Conservation (phyloP, 2,113 vertebrate genomes). For the Lanius collurio region DNA sequence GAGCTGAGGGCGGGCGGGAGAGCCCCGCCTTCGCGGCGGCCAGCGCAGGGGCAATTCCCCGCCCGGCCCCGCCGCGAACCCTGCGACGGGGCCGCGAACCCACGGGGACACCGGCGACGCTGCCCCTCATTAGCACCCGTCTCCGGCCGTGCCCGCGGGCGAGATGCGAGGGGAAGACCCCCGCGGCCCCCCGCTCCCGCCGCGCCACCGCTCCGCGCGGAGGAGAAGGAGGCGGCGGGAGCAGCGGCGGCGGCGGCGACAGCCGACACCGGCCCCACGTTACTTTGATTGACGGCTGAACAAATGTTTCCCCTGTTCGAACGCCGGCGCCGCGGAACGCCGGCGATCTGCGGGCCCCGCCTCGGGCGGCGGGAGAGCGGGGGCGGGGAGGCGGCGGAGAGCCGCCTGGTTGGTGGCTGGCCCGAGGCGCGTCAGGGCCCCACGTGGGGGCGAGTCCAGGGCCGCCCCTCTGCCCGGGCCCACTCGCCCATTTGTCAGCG, state of each 20-base stretch:
- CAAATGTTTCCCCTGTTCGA: slow-evolving; percentile 85
- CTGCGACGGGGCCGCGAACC: too few species aligned
- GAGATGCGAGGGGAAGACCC: slow-evolving; percentile 4
- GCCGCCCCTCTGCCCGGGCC: not conserved
- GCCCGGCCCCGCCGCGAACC: not conserved
- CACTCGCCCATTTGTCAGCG: slow-evolving; percentile 70
- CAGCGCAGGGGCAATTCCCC: not conserved
- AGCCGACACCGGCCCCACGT: slow-evolving; percentile 80
- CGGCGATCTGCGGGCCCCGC: slow-evolving; percentile 67
- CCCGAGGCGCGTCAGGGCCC: slow-evolving; percentile 9
- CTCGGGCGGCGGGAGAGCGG: slow-evolving; percentile 33
- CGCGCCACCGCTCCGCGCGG: slow-evolving; percentile 58
- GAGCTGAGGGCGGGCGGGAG: not conserved
- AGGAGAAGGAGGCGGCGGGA: not conserved
- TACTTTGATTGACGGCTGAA: slow-evolving; percentile 95
- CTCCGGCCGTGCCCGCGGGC: slow-evolving; percentile 16
- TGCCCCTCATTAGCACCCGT: slow-evolving; percentile 72
- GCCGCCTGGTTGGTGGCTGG: slow-evolving; percentile 4
- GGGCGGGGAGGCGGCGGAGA: not conserved
- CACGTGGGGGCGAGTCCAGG: slow-evolving; percentile 72
- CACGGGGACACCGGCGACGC: rapidly evolving
- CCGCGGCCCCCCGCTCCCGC: not conserved
- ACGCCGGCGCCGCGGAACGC: slow-evolving; percentile 76
- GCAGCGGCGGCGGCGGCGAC: not conserved
- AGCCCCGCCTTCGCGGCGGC: too few species aligned